phyloP scores from a whole-genome alignment of 2,797 vertebrate species.

The Etheostoma perlongum region DNA sequence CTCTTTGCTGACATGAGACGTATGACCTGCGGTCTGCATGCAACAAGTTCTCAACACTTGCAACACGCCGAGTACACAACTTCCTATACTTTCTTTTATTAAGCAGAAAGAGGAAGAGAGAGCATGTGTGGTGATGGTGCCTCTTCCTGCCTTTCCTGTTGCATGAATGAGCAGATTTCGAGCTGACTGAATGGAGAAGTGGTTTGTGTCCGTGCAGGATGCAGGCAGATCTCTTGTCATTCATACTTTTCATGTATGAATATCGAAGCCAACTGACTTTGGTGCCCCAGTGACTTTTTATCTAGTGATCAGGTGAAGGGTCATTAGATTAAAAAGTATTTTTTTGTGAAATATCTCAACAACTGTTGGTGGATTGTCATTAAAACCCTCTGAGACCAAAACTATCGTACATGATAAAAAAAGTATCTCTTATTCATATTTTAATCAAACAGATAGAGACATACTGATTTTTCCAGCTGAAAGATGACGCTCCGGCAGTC shows the following conservation, averaged over 20 bases:
- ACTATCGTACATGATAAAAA: no score
- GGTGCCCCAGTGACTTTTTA: not conserved
- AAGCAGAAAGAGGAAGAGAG: conserved; percentile 67
- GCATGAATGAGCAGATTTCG: conserved; percentile 60
- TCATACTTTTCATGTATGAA: conserved; percentile 4
- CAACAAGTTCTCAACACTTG: conserved; percentile 27
- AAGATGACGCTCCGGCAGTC: no score
- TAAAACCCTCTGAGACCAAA: no score
- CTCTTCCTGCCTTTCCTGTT: conserved; percentile 51
- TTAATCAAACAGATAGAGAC: no score
- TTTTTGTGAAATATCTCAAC: no score
- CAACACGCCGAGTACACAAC: conserved; percentile 24
- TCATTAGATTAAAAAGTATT: no score
- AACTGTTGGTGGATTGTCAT: no score
- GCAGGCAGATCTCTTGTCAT: conserved; percentile 6
- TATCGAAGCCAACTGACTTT: not conserved
- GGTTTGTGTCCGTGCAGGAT: not conserved
- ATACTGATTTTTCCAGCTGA: no score
- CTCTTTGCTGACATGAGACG: conserved; percentile 11
- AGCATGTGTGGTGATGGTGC: conserved; percentile 25
- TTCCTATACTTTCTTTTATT: conserved; percentile 55
- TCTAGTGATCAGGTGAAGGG: no score
- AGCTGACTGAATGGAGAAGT: conserved; percentile 50
- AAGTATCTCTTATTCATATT: no score
- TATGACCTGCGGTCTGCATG: not conserved